Percentiles rank a stretch among this genome's conserved stretches.
Conservation (phyloP, 2,888 invertebrate species). For the Caenorhabditis sulstoni region DNA sequence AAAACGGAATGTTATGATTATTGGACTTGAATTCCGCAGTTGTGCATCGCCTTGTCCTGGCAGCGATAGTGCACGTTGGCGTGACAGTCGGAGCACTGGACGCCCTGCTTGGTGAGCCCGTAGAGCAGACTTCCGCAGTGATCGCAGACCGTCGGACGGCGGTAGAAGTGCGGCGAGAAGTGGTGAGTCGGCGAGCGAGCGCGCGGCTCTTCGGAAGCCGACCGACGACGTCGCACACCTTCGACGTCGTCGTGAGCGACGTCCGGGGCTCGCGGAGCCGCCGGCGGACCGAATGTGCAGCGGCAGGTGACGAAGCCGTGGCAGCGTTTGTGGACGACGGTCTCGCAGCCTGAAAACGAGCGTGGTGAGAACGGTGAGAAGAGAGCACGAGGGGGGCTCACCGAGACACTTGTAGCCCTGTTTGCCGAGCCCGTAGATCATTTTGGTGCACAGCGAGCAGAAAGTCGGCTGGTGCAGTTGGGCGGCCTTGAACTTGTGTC, state of each 20-base stretch:
- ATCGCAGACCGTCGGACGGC: conserved; percentile 38
- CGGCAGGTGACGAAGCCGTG: conserved; percentile 9
- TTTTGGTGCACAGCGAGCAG: conserved; percentile 34
- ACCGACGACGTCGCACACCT: conserved; percentile 12
- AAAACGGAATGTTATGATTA: too few relatives aligned
- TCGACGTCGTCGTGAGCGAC: neutral
- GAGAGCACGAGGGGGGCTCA: conserved; percentile 3
- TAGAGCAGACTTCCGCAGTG: conserved; percentile 47
- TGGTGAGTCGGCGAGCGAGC: neutral
- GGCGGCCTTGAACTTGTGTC: conserved; percentile 44
- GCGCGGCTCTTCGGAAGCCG: conserved; percentile 31
- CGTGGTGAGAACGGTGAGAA: too few relatives aligned
- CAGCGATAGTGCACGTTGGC: conserved; percentile 44
- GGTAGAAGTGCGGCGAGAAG: conserved; percentile 29
- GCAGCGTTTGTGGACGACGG: conserved; percentile 46
- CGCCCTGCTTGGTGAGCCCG: conserved; percentile 32
- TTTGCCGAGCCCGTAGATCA: conserved; percentile 46
- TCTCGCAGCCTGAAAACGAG: conserved; percentile 47
- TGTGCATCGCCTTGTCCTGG: conserved; percentile 36
- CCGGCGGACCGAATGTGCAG: conserved; percentile 34
- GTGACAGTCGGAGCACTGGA: conserved; percentile 26
- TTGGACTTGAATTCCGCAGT: conserved; percentile 46
- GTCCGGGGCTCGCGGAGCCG: conserved; percentile 7
- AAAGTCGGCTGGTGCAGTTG: conserved; percentile 26
- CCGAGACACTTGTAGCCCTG: conserved; percentile 50